These are phyloP conservation scores for Myathropa florea DNA, from an alignment of 2,888 invertebrate genomes.

Conservation along the genomic window DNA sequence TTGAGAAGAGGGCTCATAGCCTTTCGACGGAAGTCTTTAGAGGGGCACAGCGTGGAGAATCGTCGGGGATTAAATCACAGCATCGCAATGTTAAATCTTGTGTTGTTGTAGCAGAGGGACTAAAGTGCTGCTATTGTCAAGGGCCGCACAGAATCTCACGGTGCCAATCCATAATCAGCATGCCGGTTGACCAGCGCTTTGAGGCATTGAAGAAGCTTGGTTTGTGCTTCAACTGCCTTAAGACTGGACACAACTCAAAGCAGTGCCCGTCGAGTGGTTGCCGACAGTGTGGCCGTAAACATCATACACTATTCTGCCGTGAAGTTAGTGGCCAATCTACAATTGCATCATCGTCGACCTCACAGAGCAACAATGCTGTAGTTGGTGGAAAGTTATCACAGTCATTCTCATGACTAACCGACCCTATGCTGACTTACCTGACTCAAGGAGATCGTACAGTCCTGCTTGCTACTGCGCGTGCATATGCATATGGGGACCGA, in stretches of 20 bases:
- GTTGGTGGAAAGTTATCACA: no score
- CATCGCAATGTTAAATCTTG: neutral
- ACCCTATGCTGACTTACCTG: no score
- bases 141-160: no score
- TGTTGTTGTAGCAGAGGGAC: neutral
- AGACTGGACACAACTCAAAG: conserved; percentile 12
- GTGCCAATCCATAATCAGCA: neutral
- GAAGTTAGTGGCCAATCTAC: no score
- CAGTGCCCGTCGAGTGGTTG: conserved; percentile 19
- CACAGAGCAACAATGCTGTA: no score
- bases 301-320: no score
- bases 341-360: no score
- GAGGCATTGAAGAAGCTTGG: conserved; percentile 8
- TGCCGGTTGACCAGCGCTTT: conserved; percentile 21
- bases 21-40: conserved; percentile 15
- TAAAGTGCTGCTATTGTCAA: conserved; percentile 15
- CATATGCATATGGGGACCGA: conserved; percentile 22
- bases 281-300: neutral
- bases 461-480: conserved; percentile 25
- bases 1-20: conserved; percentile 10
- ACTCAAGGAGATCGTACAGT: neutral
- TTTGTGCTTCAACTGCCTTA: conserved; percentile 35
- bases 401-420: neutral
- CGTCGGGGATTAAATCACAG: no score
- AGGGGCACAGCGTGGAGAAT: neutral